Evolutionary conservation across 1,140 invertebrate species (phyloP), one percentile per base, ranked within the genome.

Genomic region (Acromyrmex heyeri): DNA sequence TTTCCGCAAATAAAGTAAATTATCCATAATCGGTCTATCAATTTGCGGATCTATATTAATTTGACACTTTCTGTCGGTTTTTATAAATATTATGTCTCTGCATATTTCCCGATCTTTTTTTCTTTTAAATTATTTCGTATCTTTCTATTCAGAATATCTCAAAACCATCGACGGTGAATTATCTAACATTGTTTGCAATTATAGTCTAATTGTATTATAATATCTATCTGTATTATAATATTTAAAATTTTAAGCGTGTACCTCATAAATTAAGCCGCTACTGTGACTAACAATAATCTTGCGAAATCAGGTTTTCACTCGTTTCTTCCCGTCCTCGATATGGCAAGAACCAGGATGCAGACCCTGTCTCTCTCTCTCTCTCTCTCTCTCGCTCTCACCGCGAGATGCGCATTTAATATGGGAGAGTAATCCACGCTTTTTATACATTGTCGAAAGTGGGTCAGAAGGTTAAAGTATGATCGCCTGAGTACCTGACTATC

Each of bases 251-350:
- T 69, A 69, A 69, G 14, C 38, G 6, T n/a, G 10, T 18, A 12
- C 61, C 24, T 18, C 21, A 4, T 34, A n/a, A 18, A 65, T 44
- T 50, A 65, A 78, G 62, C 76, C 59, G 18, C 16, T 5, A 16
- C 24, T 64, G 75, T 48, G 75, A 21, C 24, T 48, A 69, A 81
- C 77, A 69, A 81, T 81, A 81, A 69, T 81, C 64, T 69, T 55
- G n/a, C 44, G 61, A 78, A 50, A 18, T n/a, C 10, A 14, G 27
- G 30, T 79, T 79, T 69, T 79, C 62, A 18, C 30, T 69, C 62
- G 62, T 24, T 53, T 78, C 24, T 61, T 81, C 55, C 48, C 64
- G 48, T 81, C 18, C 77, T 57, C 64, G 30, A 69, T 79, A 61
- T 27, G 48, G 30, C 38, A 81, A 81, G 30, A 55, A 18, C 16